Percentiles rank a stretch among this genome's conserved stretches.
Evolutionary conservation across 2,113 vertebrate genomes (phyloP).

Genomic region (Callospermophilus lateralis): DNA sequence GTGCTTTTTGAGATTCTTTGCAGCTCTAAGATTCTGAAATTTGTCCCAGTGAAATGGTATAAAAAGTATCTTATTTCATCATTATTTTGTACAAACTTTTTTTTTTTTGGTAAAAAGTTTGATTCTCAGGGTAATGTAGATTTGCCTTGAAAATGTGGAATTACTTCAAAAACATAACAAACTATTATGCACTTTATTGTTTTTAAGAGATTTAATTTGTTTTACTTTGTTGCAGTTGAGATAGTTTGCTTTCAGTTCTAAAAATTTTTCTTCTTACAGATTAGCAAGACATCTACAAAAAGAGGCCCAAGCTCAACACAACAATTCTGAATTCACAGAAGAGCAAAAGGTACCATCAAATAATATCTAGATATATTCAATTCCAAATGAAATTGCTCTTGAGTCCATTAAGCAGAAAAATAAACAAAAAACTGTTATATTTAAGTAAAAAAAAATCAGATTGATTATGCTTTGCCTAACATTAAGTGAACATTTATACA

Average conservation of each 20-base stretch:
- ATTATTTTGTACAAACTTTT: neutral
- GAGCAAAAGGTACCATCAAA: too few species aligned
- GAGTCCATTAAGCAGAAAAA: too few species aligned
- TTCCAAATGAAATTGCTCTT: too few species aligned
- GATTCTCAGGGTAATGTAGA: neutral
- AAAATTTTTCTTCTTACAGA: slow-evolving; percentile 87
- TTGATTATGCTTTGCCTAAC: too few species aligned
- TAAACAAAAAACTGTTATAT: too few species aligned
- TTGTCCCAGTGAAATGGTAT: slow-evolving; percentile 7
- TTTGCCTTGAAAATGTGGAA: neutral
- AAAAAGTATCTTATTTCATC: slow-evolving; percentile 28
- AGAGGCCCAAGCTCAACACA: too few species aligned
- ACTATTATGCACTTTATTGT: neutral
- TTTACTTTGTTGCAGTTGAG: slow-evolving; percentile 42
- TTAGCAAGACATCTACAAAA: slow-evolving; percentile 96
- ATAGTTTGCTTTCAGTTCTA: slow-evolving; percentile 44
- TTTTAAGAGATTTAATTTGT: slow-evolving; percentile 51
- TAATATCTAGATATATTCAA: too few species aligned
- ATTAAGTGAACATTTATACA: too few species aligned
- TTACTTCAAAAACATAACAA: slow-evolving; percentile 37
- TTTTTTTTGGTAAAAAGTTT: neutral
- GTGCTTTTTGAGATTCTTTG: slow-evolving; percentile 30
- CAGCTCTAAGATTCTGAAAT: slow-evolving; percentile 2
- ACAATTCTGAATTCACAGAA: too few species aligned
- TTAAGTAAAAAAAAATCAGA: too few species aligned